phyloP scores from a whole-genome alignment of 2,113 vertebrate genomes.

The Eurypyga helias region DNA sequence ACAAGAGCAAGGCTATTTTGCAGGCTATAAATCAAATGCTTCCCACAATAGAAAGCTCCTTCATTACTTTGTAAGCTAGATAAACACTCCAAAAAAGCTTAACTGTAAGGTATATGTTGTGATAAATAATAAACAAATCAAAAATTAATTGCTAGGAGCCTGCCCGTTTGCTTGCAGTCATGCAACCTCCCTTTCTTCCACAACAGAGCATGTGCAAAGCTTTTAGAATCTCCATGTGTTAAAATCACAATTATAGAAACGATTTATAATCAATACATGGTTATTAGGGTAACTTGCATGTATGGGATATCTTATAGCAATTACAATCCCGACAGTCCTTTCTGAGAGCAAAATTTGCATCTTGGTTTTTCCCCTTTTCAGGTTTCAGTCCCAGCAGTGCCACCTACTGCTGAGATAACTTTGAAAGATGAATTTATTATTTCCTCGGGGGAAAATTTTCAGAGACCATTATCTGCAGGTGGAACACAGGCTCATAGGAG shows the following conservation, averaged over 20 bases:
- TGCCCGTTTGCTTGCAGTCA: neutral
- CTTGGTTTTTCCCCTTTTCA: neutral
- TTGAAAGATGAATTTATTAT: neutral
- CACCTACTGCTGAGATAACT: constrained; percentile 54
- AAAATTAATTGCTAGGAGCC: neutral
- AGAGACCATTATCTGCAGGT: neutral
- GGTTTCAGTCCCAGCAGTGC: constrained; percentile 64
- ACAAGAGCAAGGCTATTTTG: neutral
- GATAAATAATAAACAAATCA: neutral
- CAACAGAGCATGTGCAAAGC: neutral
- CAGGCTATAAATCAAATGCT: neutral
- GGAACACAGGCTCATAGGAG: neutral
- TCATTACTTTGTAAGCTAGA: neutral
- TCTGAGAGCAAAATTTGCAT: neutral
- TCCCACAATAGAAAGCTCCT: neutral
- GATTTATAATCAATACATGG: neutral
- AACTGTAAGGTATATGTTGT: neutral
- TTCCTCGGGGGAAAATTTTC: neutral
- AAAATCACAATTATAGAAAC: constrained; percentile 22
- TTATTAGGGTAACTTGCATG: constrained; percentile 15
- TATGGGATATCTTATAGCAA: neutral
- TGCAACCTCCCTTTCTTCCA: neutral
- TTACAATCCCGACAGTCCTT: neutral
- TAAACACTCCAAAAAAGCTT: neutral
- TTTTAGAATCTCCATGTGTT: neutral